Base-by-base conservation (phyloP, 2,797 vertebrate genomes). In the Salarias fasciatus region DNA sequence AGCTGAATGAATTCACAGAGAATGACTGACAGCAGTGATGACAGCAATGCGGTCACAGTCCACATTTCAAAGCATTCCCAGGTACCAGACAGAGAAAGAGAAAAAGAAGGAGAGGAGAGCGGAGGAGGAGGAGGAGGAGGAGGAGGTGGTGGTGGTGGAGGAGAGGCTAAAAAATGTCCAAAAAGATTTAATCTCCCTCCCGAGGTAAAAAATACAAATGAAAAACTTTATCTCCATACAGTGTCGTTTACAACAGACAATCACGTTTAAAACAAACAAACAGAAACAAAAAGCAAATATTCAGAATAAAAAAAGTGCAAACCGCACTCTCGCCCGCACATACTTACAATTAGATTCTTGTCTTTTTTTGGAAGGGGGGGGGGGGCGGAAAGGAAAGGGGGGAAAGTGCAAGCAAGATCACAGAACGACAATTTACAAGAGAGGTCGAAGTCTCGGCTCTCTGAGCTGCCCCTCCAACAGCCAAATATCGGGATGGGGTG, bases 371-470 rank as follows among this genome's bases (percentile, higher is more conserved):
- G 75, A 44, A 63, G 77, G 63, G 79, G 80, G 56, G 0, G 69
- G 77, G 67, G 55, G 57, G 64, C 30, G 62, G 58, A 67, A 55
- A 3, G 18, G 3, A 24, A 24, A 18, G 18, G 18, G 3, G 2
- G 18, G 3, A 73, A 82, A 88, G 81, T 91, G 87, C 89, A 91
- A 91, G 89, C 87, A 92, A 91, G 69, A 91, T 89, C 83, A 92
- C 91, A 84, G 72, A 88, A 91, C 64, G 14, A 84, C 73, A 82
- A 87, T 92, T 79, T 91, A 91, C 89, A 91, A 75, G 65, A 86
- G 61, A 69, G 72, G 68, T 77, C 57, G 53, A 63, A 75, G 66
- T 77, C 72, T 80, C 62, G 40, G 75, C 45, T 29, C 62, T 70
- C 59, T 30, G 63, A 52, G 18, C 42, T 11, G 28, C 60, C 48